These are phyloP conservation scores for Diceros bicornis DNA, from an alignment of 2,797 vertebrate species.

Conservation along the genomic window DNA sequence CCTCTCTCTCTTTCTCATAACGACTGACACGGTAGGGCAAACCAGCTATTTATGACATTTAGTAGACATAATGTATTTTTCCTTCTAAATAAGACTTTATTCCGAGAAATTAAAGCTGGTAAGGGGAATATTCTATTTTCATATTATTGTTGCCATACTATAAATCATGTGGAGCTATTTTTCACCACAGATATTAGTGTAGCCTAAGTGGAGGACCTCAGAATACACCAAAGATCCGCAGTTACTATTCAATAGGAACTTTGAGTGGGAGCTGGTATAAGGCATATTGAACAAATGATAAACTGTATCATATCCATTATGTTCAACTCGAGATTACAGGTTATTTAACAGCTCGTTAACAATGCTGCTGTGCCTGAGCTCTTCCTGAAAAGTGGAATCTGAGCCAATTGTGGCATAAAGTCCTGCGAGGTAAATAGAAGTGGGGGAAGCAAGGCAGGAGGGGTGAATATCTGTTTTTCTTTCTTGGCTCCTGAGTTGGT, in stretches of 20 bases:
- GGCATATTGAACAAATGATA: not conserved
- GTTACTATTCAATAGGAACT: not conserved
- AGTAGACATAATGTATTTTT: not conserved
- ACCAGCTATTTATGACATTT: not conserved
- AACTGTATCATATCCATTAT: not conserved
- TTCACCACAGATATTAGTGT: not conserved
- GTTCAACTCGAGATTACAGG: not conserved
- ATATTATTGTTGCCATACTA: not conserved
- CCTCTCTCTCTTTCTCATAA: not conserved
- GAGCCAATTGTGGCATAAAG: not conserved
- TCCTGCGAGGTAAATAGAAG: not conserved
- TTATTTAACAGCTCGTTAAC: not conserved
- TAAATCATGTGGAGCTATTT: not conserved
- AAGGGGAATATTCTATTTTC: not conserved
- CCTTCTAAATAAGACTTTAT: conserved; percentile 32
- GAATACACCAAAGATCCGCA: not conserved
- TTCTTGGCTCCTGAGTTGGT: not conserved
- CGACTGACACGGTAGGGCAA: not conserved
- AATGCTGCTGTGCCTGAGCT: not conserved
- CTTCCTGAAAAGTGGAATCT: not conserved
- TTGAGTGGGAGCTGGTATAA: not conserved
- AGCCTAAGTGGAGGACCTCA: not conserved
- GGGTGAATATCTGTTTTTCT: not conserved
- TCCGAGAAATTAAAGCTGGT: not conserved
- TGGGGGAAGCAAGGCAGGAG: not conserved